A percentile compares a stretch with the other conserved stretches of the same genome.
Conservation (phyloP, 23 tunicate species). For the Oikopleura albicans region DNA sequence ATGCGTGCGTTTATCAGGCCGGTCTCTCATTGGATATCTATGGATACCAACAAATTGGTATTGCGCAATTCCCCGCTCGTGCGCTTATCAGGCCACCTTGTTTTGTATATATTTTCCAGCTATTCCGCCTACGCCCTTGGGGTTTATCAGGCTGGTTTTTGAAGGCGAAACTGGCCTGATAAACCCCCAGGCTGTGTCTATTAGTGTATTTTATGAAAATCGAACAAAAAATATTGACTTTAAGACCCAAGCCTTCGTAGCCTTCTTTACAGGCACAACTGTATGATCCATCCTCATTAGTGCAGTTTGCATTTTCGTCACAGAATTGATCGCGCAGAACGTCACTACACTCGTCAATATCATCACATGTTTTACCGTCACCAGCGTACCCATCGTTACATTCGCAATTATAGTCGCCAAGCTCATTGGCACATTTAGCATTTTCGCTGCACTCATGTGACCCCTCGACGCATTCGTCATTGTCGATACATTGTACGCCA, state of each 20-base stretch:
- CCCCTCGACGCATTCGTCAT: slow-evolving; percentile 14
- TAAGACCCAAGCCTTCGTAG: slow-evolving; percentile 26
- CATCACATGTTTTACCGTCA: slow-evolving; percentile 16
- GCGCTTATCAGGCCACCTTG: too few relatives aligned
- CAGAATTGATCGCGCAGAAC: slow-evolving; percentile 16
- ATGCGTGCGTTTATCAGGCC: too few relatives aligned
- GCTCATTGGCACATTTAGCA: neutral
- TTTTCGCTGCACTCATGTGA: neutral
- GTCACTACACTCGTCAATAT: slow-evolving; percentile 43
- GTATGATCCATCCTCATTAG: slow-evolving; percentile 33
- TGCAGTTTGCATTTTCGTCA: slow-evolving; percentile 31
- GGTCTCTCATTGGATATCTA: too few relatives aligned
- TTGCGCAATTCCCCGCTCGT: too few relatives aligned
- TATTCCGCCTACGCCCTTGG: too few relatives aligned
- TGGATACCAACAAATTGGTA: too few relatives aligned
- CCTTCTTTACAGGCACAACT: slow-evolving; percentile 44
- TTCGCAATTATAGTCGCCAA: neutral
- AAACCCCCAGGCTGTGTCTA: too few relatives aligned
- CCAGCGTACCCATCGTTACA: neutral
- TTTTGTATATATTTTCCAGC: too few relatives aligned
- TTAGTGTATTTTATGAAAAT: too few relatives aligned
- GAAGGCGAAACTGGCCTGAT: too few relatives aligned
- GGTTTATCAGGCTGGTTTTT: too few relatives aligned
- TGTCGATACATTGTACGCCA: neutral
- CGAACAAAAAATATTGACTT: too few relatives aligned